A percentile compares a stretch with the other conserved stretches of the same genome.
These are phyloP conservation scores for Oryzias celebensis DNA, from an alignment of 2,113 vertebrate genomes.

Conservation along the genomic window DNA sequence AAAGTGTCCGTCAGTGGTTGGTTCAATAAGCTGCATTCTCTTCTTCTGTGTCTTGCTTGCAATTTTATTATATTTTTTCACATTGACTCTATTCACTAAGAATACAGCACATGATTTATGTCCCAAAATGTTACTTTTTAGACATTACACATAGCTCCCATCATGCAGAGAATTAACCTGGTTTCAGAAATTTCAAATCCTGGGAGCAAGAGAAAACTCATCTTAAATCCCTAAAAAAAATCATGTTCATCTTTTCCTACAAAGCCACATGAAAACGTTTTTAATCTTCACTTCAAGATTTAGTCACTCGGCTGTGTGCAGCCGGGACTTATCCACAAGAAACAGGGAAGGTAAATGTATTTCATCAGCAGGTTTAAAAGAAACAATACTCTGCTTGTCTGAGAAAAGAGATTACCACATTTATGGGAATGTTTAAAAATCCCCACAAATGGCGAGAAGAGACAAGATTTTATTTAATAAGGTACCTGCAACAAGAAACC, in stretches of 20 bases:
- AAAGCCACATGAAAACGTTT: conserved; percentile 19
- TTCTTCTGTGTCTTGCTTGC: background rate
- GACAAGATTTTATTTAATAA: no score
- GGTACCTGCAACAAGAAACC: no score
- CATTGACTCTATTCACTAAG: conserved; percentile 2
- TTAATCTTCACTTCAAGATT: conserved; percentile 14
- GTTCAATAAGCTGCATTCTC: conserved; percentile 10
- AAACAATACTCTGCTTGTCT: background rate
- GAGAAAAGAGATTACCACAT: no score
- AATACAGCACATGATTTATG: background rate
- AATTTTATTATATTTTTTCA: background rate
- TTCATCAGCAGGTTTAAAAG: conserved; percentile 17
- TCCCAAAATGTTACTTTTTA: background rate
- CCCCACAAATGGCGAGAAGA: no score
- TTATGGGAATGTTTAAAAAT: background rate
- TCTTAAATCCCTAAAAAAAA: conserved; percentile 4
- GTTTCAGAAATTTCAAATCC: background rate
- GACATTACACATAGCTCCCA: conserved; percentile 2
- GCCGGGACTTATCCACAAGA: conserved; percentile 18
- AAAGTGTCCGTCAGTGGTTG: conserved; percentile 9
- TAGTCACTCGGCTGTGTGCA: conserved; percentile 6
- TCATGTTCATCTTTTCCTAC: background rate
- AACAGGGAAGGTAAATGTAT: conserved; percentile 3
- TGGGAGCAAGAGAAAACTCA: background rate
- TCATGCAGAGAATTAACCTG: background rate